A percentile compares a stretch with the other conserved stretches of the same genome.
These are phyloP conservation scores for Epirrita christyi DNA, from an alignment of 2,888 invertebrate genomes.

Conservation along the genomic window DNA sequence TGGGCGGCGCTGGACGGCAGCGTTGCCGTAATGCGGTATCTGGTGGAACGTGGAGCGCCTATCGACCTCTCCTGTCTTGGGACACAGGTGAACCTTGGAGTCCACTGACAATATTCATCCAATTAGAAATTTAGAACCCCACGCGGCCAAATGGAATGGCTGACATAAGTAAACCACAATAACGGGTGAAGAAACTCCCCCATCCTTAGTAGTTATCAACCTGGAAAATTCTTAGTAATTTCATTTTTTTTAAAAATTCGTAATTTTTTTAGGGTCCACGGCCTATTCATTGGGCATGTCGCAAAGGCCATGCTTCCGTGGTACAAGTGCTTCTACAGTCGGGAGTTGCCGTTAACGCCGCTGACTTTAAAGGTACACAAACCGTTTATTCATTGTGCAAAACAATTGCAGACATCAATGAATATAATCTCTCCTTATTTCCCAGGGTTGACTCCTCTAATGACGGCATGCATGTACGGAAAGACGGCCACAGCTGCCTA, in stretches of 20 bases:
- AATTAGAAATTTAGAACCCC: too few relatives aligned
- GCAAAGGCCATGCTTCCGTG: conserved; percentile 95
- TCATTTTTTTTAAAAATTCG: too few relatives aligned
- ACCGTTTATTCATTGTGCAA: neutral
- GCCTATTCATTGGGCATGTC: conserved; percentile 97
- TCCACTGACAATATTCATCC: too few relatives aligned
- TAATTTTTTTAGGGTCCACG: conserved; percentile 86
- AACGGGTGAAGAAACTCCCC: too few relatives aligned
- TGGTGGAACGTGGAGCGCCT: conserved; percentile 93
- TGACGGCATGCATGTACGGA: conserved; percentile 97
- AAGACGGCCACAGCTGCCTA: conserved; percentile 95
- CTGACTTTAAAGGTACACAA: conserved; percentile 91
- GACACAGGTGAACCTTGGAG: conserved; percentile 83
- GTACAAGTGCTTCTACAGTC: conserved; percentile 92
- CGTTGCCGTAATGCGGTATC: conserved; percentile 94
- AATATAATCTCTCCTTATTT: neutral
- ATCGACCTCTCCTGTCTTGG: conserved; percentile 94
- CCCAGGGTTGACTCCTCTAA: conserved; percentile 91
- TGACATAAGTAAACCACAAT: too few relatives aligned
- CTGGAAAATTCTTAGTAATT: too few relatives aligned
- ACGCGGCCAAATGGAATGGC: too few relatives aligned
- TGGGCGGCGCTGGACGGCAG: conserved; percentile 96
- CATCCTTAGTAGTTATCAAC: too few relatives aligned
- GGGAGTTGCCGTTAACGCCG: conserved; percentile 94
- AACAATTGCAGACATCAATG: neutral